phyloP scores from a whole-genome alignment of 2,797 vertebrate genomes.

The Hydrophis major region DNA sequence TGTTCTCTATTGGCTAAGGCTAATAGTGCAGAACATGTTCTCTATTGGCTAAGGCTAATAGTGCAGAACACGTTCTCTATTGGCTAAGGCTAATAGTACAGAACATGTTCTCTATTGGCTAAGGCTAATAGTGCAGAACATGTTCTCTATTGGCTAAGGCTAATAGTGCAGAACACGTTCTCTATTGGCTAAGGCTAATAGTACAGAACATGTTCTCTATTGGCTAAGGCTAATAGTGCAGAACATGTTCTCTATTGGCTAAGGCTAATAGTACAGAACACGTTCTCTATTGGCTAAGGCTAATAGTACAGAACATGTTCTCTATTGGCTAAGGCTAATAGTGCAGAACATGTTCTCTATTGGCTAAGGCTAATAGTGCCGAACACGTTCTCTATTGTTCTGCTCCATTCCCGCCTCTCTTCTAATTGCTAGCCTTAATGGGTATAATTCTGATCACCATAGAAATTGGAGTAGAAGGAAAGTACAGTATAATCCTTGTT shows the following conservation, averaged over 20 bases:
- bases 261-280: too few relatives aligned
- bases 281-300: too few relatives aligned
- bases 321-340: background rate
- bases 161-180: too few relatives aligned
- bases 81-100: too few relatives aligned
- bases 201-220: background rate
- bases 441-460: background rate
- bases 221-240: background rate
- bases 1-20: background rate
- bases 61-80: too few relatives aligned
- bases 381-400: background rate
- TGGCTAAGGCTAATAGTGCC: background rate
- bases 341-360: background rate
- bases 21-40: background rate
- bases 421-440: background rate
- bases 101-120: background rate
- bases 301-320: too few relatives aligned
- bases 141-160: background rate
- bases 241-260: background rate
- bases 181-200: background rate
- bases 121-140: background rate
- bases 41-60: too few relatives aligned
- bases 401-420: background rate
- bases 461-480: background rate
- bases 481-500: background rate